These are phyloP conservation scores for Sebastes glaucus DNA, from an alignment of 2,797 vertebrate species.

Conservation along the genomic window DNA sequence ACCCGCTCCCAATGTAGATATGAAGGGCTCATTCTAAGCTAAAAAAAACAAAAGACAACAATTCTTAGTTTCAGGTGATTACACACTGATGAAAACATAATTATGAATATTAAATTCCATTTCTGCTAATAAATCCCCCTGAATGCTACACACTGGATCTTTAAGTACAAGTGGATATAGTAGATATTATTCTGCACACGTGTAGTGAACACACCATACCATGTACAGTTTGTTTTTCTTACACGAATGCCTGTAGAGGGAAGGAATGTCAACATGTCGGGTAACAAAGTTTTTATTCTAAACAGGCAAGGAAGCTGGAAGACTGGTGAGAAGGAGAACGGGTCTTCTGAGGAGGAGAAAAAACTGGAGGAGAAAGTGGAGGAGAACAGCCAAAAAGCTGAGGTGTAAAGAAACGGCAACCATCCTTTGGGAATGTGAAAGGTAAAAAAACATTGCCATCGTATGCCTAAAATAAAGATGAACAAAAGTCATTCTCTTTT, in stretches of 20 bases:
- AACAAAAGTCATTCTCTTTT: neutral
- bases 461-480: neutral
- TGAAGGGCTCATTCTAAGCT: no score
- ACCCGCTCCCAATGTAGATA: no score
- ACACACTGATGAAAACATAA: no score
- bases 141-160: no score
- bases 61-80: no score
- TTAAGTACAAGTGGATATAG: neutral
- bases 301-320: slow-evolving; percentile 87
- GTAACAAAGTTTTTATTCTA: slow-evolving; percentile 22
- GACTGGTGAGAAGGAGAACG: slow-evolving; percentile 92
- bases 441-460: slow-evolving; percentile 36
- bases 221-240: neutral
- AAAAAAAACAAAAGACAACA: no score
- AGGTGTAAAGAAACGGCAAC: slow-evolving; percentile 85
- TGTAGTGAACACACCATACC: neutral
- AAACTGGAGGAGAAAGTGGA: slow-evolving; percentile 95
- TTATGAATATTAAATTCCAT: no score
- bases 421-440: slow-evolving; percentile 69
- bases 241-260: neutral
- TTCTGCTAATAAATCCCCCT: no score
- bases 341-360: slow-evolving; percentile 96
- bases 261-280: slow-evolving; percentile 23
- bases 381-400: slow-evolving; percentile 97
- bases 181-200: neutral